Evolutionary conservation across 2,113 vertebrate species (phyloP).

Genomic region (Phaethon lepturus): DNA sequence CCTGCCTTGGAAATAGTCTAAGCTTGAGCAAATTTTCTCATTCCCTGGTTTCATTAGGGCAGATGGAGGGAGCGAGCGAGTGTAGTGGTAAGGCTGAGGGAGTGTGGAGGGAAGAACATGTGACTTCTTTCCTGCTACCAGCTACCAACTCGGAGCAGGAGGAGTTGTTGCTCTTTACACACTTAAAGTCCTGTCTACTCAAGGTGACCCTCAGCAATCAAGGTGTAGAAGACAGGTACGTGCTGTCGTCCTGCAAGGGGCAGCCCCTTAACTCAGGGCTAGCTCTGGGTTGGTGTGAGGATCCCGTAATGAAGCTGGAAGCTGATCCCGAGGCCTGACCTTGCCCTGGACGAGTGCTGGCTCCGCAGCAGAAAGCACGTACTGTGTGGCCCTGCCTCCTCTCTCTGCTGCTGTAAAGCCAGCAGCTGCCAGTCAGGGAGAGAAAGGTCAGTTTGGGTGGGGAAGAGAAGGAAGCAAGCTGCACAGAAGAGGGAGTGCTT

Average conservation of each 20-base stretch:
- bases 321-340: background rate
- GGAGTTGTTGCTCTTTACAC: background rate
- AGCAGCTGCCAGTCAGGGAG: background rate
- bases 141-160: background rate
- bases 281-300: background rate
- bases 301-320: background rate
- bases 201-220: background rate
- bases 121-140: background rate
- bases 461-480: background rate
- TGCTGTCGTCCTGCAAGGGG: background rate
- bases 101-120: background rate
- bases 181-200: background rate
- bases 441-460: background rate
- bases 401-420: background rate
- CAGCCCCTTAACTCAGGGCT: background rate
- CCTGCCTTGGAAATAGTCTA: background rate
- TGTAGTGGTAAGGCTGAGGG: background rate
- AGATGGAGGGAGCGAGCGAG: rapidly evolving
- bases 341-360: background rate
- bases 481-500: background rate
- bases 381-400: background rate
- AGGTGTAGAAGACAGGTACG: background rate
- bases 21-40: background rate
- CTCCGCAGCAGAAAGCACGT: background rate
- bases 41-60: background rate